Conservation (phyloP, 2,113 vertebrate species). For the Clarias batrachus region DNA sequence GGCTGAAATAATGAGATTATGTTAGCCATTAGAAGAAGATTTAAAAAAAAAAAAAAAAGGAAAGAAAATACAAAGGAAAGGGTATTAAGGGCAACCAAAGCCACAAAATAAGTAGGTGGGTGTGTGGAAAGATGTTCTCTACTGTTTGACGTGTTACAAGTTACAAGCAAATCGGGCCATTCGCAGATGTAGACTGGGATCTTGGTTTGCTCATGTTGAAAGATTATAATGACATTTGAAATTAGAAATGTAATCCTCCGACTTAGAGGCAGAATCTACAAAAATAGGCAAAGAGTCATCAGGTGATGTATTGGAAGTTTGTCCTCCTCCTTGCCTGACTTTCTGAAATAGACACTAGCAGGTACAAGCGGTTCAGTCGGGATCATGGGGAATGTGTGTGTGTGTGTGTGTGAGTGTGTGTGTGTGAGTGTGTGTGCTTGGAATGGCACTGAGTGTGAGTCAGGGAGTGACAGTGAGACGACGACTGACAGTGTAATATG, state of each 20-base stretch:
- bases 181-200: not conserved
- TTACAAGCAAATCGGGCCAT: not conserved
- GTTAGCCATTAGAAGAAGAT: conserved; percentile 45
- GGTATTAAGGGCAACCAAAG: conserved; percentile 21
- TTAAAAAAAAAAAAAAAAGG: not conserved
- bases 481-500: conserved; percentile 1
- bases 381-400: not conserved
- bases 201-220: not conserved
- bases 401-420: not conserved
- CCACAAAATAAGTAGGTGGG: conserved; percentile 24
- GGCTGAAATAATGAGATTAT: conserved; percentile 50
- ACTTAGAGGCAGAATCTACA: not conserved
- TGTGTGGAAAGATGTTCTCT: not conserved
- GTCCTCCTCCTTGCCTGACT: conserved; percentile 19
- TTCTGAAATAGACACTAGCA: conserved; percentile 29
- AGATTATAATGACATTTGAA: not conserved
- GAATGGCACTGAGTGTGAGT: not conserved
- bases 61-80: not conserved
- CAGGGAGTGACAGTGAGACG: not conserved
- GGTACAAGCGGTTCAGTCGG: conserved; percentile 17
- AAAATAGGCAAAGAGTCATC: conserved; percentile 26
- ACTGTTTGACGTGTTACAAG: not conserved
- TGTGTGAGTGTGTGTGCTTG: not conserved
- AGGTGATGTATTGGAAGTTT: not conserved
- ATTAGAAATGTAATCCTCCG: not conserved